Base-by-base conservation (phyloP, 1,140 invertebrate genomes). In the Lineus longissimus region DNA sequence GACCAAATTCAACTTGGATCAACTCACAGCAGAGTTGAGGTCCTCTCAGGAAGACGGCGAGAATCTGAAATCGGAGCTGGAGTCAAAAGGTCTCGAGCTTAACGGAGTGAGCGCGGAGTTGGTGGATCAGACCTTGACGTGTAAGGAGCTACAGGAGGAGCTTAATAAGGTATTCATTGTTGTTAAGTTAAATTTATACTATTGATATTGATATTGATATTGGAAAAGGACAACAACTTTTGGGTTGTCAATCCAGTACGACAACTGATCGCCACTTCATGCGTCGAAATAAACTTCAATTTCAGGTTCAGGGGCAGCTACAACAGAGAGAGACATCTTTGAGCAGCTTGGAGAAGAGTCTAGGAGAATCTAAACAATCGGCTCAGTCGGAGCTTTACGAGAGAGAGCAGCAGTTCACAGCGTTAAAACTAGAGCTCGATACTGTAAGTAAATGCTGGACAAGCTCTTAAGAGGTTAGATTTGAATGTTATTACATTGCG, bases 371-470 rank as follows among this genome's bases (percentile, higher is more conserved):
- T 7, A 70, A 69, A 47, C 62, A 62, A 7, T 60, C 67, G 30
- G 55, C 66, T 13, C 73, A 73, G 45, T 57, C 61, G 25, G 60
- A 63, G 25, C 40, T 75, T 56, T 64, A 70, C 55, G 61, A 73
- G 55, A 75, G 73, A 56, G 70, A 75, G 22, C 73, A 73, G 40
- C 63, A 68, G 31, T 55, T 67, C 27, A 74, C 70, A 61, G 67
- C 73, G 1, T 45, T 73, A 1, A 70, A 68, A 55, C 55, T 72
- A 23, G 62, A 77, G 36, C 51, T 71, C 19, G 76, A 77, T 59
- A 77, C 75, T 67, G 76, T 74, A 33, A 30, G 55, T 61, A 57
- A n/a, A n/a, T n/a, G n/a, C n/a, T n/a, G n/a, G n/a, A n/a, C n/a
- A n/a, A n/a, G n/a, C n/a, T n/a, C n/a, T n/a, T n/a, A n/a, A n/a